Conservation (phyloP, 2,888 invertebrate genomes). For the Phaonia tiefii region DNA sequence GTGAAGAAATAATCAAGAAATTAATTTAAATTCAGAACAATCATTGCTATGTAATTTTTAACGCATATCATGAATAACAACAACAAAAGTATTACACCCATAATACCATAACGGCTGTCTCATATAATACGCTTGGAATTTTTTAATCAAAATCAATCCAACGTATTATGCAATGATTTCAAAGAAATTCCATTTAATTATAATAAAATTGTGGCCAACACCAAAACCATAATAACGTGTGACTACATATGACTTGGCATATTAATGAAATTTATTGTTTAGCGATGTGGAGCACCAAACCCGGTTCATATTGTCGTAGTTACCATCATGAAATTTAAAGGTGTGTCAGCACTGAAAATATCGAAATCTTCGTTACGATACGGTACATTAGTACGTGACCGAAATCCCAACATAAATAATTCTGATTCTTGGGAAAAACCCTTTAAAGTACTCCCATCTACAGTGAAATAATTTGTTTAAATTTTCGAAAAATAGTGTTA, state of each 20-base stretch:
- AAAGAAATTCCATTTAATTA: not conserved
- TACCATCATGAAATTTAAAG: conserved; percentile 7
- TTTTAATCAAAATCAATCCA: not conserved
- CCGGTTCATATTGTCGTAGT: not conserved
- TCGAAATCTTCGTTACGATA: not conserved
- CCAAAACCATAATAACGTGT: too few species aligned
- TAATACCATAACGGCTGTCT: conserved; percentile 17
- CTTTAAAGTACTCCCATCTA: too few species aligned
- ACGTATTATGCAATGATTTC: conserved; percentile 16
- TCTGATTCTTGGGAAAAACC: too few species aligned
- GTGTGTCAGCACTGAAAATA: not conserved
- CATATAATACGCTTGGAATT: not conserved
- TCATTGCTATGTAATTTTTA: conserved; percentile 3
- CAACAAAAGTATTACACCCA: conserved; percentile 22
- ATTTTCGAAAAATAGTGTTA: too few species aligned
- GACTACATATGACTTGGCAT: conserved; percentile 10
- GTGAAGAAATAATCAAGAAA: not conserved
- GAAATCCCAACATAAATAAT: not conserved
- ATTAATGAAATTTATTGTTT: not conserved
- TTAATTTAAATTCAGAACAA: not conserved
- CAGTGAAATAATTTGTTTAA: too few species aligned
- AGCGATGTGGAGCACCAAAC: not conserved
- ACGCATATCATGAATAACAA: conserved; percentile 2
- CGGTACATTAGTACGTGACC: not conserved
- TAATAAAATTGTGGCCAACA: too few species aligned